Conservation (phyloP, 2,113 vertebrate genomes). For the Dipodomys ordii region DNA sequence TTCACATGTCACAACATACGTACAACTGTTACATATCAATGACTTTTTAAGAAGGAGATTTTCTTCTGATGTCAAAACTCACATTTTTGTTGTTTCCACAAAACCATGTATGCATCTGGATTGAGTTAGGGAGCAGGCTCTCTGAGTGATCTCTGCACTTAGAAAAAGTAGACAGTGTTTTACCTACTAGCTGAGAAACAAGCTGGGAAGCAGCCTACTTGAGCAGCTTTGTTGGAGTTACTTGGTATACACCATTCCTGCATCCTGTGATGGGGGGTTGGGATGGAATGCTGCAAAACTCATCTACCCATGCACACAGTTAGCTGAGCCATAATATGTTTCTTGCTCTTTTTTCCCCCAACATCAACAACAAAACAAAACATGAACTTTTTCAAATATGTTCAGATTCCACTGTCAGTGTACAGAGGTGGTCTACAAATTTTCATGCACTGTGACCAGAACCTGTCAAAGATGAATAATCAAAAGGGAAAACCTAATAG, state of each 20-base stretch:
- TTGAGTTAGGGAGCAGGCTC: neutral
- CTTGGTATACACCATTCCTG: neutral
- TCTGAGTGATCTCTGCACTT: neutral
- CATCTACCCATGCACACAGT: neutral
- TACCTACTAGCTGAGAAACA: neutral
- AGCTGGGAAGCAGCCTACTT: neutral
- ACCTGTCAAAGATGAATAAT: neutral
- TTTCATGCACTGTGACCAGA: neutral
- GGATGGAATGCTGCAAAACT: neutral
- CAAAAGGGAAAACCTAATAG: conserved; percentile 5
- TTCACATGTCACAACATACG: neutral
- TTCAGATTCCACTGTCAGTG: conserved; percentile 8
- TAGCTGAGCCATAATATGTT: neutral
- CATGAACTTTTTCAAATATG: neutral
- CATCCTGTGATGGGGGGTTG: neutral
- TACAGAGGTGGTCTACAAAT: neutral
- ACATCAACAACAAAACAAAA: neutral
- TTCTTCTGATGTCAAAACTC: neutral
- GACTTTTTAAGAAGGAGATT: neutral
- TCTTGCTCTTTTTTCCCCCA: neutral
- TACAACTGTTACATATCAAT: neutral
- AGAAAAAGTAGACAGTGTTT: neutral
- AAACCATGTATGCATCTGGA: neutral
- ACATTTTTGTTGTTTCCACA: neutral
- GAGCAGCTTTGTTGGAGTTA: too few relatives aligned